These are phyloP conservation scores for Epiblema foenella DNA, from an alignment of 2,888 invertebrate genomes.

Conservation along the genomic window DNA sequence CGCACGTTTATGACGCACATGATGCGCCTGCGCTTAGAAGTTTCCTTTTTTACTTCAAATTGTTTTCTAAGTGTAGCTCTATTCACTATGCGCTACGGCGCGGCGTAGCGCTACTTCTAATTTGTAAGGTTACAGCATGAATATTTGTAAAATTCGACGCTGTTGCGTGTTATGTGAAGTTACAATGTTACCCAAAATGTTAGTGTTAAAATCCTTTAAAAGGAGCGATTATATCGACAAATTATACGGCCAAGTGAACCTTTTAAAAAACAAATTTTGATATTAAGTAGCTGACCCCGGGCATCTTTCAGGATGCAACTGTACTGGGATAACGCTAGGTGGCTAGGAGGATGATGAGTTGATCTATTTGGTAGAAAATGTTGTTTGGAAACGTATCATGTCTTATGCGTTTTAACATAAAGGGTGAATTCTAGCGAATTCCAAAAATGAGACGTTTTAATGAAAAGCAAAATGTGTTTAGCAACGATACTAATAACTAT, in stretches of 20 bases:
- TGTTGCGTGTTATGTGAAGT: not conserved
- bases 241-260: not conserved
- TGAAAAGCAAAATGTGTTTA: not conserved
- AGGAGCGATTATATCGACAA: not conserved
- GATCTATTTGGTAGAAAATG: not conserved
- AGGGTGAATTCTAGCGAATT: not conserved
- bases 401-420: not conserved
- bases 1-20: not conserved
- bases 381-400: not conserved
- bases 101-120: slow-evolving; percentile 1
- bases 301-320: no score
- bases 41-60: not conserved
- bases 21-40: not conserved
- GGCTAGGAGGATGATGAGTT: no score
- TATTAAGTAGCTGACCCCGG: no score
- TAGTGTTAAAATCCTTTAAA: not conserved
- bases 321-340: no score
- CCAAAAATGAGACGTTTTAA: not conserved
- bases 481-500: not conserved
- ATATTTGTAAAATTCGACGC: not conserved
- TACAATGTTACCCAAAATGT: not conserved
- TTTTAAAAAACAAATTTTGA: not conserved
- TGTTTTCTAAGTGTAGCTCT: not conserved
- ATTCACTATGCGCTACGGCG: not conserved
- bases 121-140: not conserved